Percentiles rank a stretch among this genome's conserved stretches.
Evolutionary conservation across 2,888 invertebrate genomes (phyloP).

Genomic region (Hipparchia sbordonii): DNA sequence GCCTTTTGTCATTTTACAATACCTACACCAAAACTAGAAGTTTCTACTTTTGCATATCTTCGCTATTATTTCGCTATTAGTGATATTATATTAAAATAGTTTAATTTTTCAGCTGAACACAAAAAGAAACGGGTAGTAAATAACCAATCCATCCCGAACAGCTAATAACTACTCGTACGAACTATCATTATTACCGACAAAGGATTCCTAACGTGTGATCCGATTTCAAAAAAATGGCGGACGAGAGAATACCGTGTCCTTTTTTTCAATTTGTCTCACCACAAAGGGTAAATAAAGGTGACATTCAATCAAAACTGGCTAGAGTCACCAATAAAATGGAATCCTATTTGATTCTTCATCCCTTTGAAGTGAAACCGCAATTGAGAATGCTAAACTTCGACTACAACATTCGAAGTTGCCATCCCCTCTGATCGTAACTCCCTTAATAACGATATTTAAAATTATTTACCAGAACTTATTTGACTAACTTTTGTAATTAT

Average conservation of each 20-base stretch:
- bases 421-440: conserved; percentile 32
- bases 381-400: conserved; percentile 34
- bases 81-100: too few species aligned
- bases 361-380: conserved; percentile 36
- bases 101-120: too few species aligned
- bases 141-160: too few species aligned
- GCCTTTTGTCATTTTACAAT: too few species aligned
- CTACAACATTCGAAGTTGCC: conserved; percentile 25
- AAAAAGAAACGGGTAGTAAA: too few species aligned
- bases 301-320: conserved; percentile 32
- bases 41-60: too few species aligned
- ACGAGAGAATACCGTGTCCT: not conserved
- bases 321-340: conserved; percentile 36
- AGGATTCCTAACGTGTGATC: not conserved
- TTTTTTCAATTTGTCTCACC: conserved; percentile 16
- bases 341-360: conserved; percentile 34
- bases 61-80: too few species aligned
- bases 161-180: too few species aligned
- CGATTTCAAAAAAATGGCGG: not conserved
- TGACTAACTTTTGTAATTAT: too few species aligned
- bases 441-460: conserved; percentile 18
- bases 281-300: conserved; percentile 22
- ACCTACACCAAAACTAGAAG: too few species aligned
- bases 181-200: too few species aligned
- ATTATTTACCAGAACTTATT: not conserved